phyloP scores from a whole-genome alignment of 2,888 invertebrate genomes.

The Meteorus cinctellus region DNA sequence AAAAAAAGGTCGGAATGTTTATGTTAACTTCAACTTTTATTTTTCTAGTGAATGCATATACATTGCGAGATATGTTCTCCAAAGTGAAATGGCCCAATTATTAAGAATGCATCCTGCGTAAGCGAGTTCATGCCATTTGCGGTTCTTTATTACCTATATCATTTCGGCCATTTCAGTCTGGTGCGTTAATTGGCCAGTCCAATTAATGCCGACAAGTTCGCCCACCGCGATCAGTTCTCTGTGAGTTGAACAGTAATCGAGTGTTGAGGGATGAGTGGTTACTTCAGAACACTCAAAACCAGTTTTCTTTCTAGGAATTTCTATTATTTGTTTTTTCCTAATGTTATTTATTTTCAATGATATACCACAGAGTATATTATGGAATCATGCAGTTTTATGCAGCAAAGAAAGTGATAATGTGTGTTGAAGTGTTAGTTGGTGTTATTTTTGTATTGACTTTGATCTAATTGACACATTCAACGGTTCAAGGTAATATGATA shows the following conservation, averaged over 20 bases:
- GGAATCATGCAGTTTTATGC: too few species aligned
- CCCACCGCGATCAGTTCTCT: constrained; percentile 67
- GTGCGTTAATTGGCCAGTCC: constrained; percentile 72
- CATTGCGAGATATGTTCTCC: neutral
- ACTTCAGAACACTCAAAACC: constrained; percentile 67
- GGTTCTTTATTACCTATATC: constrained; percentile 60
- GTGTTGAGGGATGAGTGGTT: constrained; percentile 47
- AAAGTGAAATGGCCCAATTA: constrained; percentile 10
- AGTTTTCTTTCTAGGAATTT: constrained; percentile 53
- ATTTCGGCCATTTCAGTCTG: constrained; percentile 63
- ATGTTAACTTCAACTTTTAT: constrained; percentile 8
- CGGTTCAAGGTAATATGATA: too few species aligned
- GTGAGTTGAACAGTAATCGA: constrained; percentile 41
- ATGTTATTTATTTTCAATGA: too few species aligned
- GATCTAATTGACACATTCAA: neutral
- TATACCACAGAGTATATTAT: too few species aligned
- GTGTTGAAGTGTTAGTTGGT: neutral
- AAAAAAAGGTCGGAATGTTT: neutral
- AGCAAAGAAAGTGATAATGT: neutral
- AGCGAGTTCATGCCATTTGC: constrained; percentile 54
- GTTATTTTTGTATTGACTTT: neutral
- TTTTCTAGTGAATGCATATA: constrained; percentile 27
- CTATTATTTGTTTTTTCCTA: neutral
- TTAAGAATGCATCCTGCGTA: constrained; percentile 44
- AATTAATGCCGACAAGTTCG: constrained; percentile 73